Base-by-base conservation (phyloP, 2,888 invertebrate genomes). In the Chalcosyrphus nemorum region DNA sequence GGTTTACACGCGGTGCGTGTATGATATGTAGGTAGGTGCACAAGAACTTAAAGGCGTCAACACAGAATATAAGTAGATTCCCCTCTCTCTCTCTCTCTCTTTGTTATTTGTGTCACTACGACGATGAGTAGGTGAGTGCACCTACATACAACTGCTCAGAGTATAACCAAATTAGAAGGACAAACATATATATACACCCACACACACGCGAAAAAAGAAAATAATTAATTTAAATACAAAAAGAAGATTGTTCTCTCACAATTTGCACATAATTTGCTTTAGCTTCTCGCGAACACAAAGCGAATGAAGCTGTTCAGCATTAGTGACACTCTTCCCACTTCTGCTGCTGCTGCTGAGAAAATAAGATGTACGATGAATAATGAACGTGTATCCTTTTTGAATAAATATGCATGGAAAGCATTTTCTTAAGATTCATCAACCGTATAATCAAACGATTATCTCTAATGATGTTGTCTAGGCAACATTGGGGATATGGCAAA, bases 141-240 rank as follows among this genome's bases (percentile, higher is more conserved):
- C 38, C 50, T 24, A 35, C 21, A 21, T 19, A 50, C 24, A 24
- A 24, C 21, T 35, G 24, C 11, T 15, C 11, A 45, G 24, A 45
- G 56, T 21, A 70, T 70, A 57, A 70, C 24, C 38, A 47, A 56
- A 47, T 57, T 57, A 57, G 54, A 57, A 56, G 47, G 47, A 41
- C 66, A 74, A 11, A 43, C 9, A 27, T 17, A 61, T 15, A 65
- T 35, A 47, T 11, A 38, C 19, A 29, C 41, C 27, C 41, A 56
- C 27, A 38, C 29, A 32, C 13, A 54, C 15, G 9, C 2, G n/a
- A 21, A 61, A 35, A 47, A 56, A 6, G 13, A 50, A 38, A 59
- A 70, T 68, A 75, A 75, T 81, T 74, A 81, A 81, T 74, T 81
- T 68, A 32, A 56, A 70, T 47, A 71, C 24, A 45, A 56, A 56